Evolutionary conservation across 1,140 invertebrate genomes (phyloP), one percentile per base, ranked within the genome.

Genomic region (Drosophila bocqueti): DNA sequence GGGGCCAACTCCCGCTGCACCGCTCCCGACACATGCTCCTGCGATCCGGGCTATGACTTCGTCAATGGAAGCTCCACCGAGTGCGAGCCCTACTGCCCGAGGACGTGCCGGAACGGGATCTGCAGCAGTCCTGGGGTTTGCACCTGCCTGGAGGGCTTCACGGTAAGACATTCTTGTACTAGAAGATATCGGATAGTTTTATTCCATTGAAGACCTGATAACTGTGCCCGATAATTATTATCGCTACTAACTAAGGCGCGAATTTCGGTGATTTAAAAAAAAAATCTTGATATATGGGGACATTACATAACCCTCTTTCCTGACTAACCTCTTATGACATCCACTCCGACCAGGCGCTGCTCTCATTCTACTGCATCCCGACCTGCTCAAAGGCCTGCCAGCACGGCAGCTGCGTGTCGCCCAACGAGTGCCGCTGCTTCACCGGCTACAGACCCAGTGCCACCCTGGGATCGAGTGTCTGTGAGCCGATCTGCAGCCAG

Each of bases 111-210:
- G 8, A 93, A 94, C 38, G 94, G 94, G 0, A 87, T 94, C 6
- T 95, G 94, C 69, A 92, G 94, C 15, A 93, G 92, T 11, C 94
- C 94, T 0, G 83, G 89, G 2, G 65, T 93, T 0, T 95, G 96
- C 85, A 93, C 93, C 4, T 97, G 96, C 83, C 94, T 94, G 45
- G 83, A 94, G 2, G 96, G 96, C 0, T 96, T 83, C 46, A 80
- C 54, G 64, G 67, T 71, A 62, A 62, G 13, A 16, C 16, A 2
- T 29, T 2, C 13, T 11, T 9, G 24, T 10, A 7, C 5, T 15
- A 5, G 3, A 18, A 43, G 5, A 43, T 4, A 11, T 18, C 9
- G 42, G 9, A 34, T 18, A 10, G 26, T 29, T 21, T 11, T 6
- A 45, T 21, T 45, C 5, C 18, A 0, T 13, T 13, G 11, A 8